Evolutionary conservation across 92 coral and sea anemone species (phyloP).

Genomic region (Siderastrea radians): DNA sequence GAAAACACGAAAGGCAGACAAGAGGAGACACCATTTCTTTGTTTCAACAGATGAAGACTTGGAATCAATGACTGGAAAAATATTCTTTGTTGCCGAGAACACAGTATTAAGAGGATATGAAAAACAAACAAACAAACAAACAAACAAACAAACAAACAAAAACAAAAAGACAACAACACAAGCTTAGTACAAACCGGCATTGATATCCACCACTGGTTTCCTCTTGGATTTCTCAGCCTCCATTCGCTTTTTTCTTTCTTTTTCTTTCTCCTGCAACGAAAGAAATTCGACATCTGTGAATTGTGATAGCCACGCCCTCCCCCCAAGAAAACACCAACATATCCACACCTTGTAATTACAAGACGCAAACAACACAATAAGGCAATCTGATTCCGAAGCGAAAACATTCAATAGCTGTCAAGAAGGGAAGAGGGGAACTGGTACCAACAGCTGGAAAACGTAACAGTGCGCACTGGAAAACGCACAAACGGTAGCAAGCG

Average conservation of each 20-base stretch:
- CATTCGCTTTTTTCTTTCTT: constrained; percentile 93
- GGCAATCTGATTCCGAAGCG: neutral
- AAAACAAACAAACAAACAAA: neutral
- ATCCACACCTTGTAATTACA: neutral
- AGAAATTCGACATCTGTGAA: neutral
- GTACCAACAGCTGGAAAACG: neutral
- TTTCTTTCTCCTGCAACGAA: constrained; percentile 84
- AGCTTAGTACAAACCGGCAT: constrained; percentile 68
- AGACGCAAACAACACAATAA: neutral
- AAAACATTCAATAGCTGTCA: neutral
- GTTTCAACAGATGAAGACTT: too few species aligned
- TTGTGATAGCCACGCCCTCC: neutral
- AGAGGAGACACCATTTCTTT: neutral
- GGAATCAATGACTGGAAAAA: too few species aligned
- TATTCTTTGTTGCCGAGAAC: too few species aligned
- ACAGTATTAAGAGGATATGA: neutral
- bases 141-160: neutral
- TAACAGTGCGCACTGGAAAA: neutral
- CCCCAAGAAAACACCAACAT: too few species aligned
- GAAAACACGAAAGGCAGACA: neutral
- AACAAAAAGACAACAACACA: neutral
- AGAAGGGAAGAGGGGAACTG: neutral
- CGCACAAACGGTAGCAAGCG: neutral
- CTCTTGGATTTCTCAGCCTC: constrained; percentile 93
- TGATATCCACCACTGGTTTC: constrained; percentile 91